Conservation (phyloP, 2,797 vertebrate species). For the Poecilia picta region DNA sequence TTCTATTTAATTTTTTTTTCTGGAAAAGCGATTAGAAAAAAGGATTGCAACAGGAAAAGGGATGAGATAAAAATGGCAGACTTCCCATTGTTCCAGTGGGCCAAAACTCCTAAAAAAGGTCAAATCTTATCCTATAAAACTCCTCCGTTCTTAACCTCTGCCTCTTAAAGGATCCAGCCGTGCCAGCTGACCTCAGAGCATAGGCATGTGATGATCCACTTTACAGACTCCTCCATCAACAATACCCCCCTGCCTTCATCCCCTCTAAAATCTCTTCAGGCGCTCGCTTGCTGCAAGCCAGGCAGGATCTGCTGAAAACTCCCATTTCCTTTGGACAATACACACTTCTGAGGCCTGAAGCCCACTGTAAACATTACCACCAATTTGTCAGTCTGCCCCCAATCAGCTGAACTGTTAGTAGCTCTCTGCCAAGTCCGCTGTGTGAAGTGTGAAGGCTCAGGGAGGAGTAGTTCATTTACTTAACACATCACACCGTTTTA, state of each 20-base stretch:
- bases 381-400: constrained; percentile 61
- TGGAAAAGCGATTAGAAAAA: neutral
- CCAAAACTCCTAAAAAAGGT: constrained; percentile 54
- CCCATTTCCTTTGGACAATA: constrained; percentile 65
- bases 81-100: constrained; percentile 16
- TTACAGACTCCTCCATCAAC: constrained; percentile 63
- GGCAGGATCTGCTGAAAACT: constrained; percentile 58
- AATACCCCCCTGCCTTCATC: constrained; percentile 25
- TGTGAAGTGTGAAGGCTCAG: constrained; percentile 45
- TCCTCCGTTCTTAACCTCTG: constrained; percentile 26
- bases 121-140: constrained; percentile 61
- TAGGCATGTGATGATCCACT: constrained; percentile 80
- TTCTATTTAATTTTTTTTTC: neutral
- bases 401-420: constrained; percentile 54
- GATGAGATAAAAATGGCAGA: neutral
- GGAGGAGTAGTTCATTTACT: constrained; percentile 28
- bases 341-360: constrained; percentile 69
- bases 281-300: constrained; percentile 24
- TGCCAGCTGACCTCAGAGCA: constrained; percentile 76
- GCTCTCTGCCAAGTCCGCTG: constrained; percentile 55
- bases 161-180: constrained; percentile 60
- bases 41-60: neutral
- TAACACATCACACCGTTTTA: constrained; percentile 32
- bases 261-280: constrained; percentile 36
- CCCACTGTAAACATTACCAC: constrained; percentile 73